A percentile compares a stretch with the other conserved stretches of the same genome.
Conservation (phyloP, 1,140 invertebrate genomes). For the Drosophila sucinea region DNA sequence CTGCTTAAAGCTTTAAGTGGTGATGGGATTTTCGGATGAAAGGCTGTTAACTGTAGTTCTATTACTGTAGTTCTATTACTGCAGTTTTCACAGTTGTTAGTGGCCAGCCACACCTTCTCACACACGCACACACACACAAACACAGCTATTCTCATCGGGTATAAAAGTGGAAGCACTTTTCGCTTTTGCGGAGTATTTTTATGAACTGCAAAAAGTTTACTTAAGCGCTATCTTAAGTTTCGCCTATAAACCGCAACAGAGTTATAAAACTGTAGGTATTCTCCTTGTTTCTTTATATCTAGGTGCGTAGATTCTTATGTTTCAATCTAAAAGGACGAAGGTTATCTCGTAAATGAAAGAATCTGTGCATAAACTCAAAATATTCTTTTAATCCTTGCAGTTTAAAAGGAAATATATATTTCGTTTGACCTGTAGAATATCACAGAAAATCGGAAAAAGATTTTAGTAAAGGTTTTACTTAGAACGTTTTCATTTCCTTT, state of each 20-base stretch:
- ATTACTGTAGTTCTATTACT: background rate
- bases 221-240: conserved; percentile 22
- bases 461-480: no score
- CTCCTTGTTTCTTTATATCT: background rate
- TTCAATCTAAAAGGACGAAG: background rate
- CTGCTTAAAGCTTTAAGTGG: conserved; percentile 33
- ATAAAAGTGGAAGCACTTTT: conserved; percentile 22
- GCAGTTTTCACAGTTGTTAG: conserved; percentile 5
- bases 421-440: no score
- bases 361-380: background rate
- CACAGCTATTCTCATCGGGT: background rate
- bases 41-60: background rate
- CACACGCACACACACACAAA: no score
- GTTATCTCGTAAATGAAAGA: background rate
- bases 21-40: conserved; percentile 28
- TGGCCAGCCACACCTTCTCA: background rate
- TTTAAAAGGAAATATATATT: no score
- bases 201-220: conserved; percentile 32
- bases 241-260: conserved; percentile 14
- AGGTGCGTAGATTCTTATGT: background rate
- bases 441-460: no score
- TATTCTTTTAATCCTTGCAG: no score
- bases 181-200: conserved; percentile 26
- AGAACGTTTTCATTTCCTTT: no score
- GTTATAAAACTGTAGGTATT: conserved; percentile 26